Conservation (phyloP, 2,797 vertebrate species). For the Toxotes lorentzi region DNA sequence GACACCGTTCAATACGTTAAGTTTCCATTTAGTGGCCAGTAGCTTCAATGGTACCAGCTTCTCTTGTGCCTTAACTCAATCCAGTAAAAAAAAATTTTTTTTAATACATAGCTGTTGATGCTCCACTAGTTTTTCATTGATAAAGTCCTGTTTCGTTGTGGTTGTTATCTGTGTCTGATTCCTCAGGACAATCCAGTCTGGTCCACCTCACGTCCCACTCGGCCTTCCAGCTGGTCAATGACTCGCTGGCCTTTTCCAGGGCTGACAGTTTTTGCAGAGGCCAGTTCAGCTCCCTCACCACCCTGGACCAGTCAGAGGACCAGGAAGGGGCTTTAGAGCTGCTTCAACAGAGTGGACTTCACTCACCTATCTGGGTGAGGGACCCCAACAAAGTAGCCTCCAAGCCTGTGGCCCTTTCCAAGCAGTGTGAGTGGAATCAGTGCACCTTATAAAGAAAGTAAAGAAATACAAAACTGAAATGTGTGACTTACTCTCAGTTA, state of each 20-base stretch:
- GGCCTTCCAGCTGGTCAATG: constrained; percentile 84
- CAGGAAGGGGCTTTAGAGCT: constrained; percentile 62
- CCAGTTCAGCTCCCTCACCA: constrained; percentile 85
- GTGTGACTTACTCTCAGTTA: neutral
- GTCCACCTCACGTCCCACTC: constrained; percentile 74
- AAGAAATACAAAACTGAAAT: neutral
- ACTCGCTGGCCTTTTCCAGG: constrained; percentile 83
- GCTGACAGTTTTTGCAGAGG: constrained; percentile 87
- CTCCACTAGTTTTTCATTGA: neutral
- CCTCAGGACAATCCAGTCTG: constrained; percentile 63
- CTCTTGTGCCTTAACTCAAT: neutral
- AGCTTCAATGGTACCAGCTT: constrained; percentile 3
- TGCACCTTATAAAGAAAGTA: neutral
- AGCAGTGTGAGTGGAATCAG: constrained; percentile 76
- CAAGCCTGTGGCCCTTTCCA: constrained; percentile 56
- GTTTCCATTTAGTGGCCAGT: neutral
- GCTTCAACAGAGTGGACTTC: constrained; percentile 69
- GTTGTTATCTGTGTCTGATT: constrained; percentile 30
- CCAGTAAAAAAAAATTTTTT: neutral
- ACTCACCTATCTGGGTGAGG: constrained; percentile 83
- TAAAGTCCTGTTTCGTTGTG: neutral
- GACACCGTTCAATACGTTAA: constrained; percentile 44
- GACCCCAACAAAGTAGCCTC: constrained; percentile 59
- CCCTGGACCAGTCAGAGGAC: constrained; percentile 58
- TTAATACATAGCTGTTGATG: neutral